phyloP scores from a whole-genome alignment of 2,888 invertebrate genomes.

The Chloroclysta siterata region DNA sequence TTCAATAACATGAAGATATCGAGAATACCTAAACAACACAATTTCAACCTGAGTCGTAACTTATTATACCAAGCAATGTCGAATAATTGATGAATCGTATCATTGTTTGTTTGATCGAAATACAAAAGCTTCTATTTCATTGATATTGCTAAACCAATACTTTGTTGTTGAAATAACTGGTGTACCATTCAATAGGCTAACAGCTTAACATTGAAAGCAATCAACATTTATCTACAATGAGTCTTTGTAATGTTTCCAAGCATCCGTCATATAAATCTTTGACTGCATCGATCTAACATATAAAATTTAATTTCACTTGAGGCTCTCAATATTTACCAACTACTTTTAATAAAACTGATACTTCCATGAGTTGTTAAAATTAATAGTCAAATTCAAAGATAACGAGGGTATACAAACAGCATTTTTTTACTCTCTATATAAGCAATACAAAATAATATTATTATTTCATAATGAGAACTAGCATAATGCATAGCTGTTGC shows the following conservation, averaged over 20 bases:
- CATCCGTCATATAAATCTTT: background rate
- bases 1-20: background rate
- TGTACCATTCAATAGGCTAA: background rate
- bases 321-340: too few species aligned
- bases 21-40: background rate
- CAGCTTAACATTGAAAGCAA: background rate
- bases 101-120: background rate
- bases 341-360: too few species aligned
- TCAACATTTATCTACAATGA: background rate
- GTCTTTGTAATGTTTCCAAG: background rate
- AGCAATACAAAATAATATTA: too few species aligned
- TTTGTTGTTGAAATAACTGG: background rate
- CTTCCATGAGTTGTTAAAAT: too few species aligned
- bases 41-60: background rate
- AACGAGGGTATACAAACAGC: too few species aligned
- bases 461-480: too few species aligned
- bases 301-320: too few species aligned
- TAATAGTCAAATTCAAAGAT: too few species aligned
- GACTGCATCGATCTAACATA: background rate
- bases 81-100: background rate
- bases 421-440: too few species aligned
- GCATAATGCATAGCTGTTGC: too few species aligned
- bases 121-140: background rate
- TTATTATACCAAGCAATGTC: background rate
- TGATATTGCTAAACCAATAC: background rate